Evolutionary conservation across 2,888 invertebrate species (phyloP).

Genomic region (Eretmocerus hayati): DNA sequence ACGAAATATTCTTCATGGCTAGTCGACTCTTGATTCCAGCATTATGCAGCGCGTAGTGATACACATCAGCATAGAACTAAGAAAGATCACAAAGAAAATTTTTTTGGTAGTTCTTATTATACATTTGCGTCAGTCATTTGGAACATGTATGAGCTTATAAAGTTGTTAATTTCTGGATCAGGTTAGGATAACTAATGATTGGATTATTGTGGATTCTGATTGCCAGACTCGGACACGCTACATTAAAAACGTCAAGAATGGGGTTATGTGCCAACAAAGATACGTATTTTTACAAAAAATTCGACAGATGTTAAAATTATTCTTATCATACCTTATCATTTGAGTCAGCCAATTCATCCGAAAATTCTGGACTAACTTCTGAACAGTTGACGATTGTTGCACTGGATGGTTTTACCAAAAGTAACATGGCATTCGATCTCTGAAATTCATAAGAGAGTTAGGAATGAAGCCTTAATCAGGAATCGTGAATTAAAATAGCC

Average conservation of each 20-base stretch:
- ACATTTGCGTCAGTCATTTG: too few relatives aligned
- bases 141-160: too few relatives aligned
- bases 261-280: not conserved
- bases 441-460: too few relatives aligned
- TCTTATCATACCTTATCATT: slow-evolving; percentile 17
- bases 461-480: too few relatives aligned
- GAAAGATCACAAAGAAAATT: slow-evolving; percentile 1
- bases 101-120: too few relatives aligned
- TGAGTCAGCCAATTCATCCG: slow-evolving; percentile 47
- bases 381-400: slow-evolving; percentile 64
- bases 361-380: slow-evolving; percentile 68
- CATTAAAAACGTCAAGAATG: too few relatives aligned
- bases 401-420: slow-evolving; percentile 62
- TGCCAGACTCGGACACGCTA: too few relatives aligned
- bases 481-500: too few relatives aligned
- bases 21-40: slow-evolving; percentile 56
- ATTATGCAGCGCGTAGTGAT: slow-evolving; percentile 61
- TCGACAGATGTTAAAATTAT: not conserved
- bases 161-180: too few relatives aligned
- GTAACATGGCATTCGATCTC: slow-evolving; percentile 31
- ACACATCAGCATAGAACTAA: slow-evolving; percentile 69
- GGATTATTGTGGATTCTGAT: too few relatives aligned
- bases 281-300: not conserved
- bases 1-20: slow-evolving; percentile 52
- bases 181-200: too few relatives aligned